These are phyloP conservation scores for Varanus komodoensis DNA, from an alignment of 2,113 vertebrate genomes.

Conservation along the genomic window DNA sequence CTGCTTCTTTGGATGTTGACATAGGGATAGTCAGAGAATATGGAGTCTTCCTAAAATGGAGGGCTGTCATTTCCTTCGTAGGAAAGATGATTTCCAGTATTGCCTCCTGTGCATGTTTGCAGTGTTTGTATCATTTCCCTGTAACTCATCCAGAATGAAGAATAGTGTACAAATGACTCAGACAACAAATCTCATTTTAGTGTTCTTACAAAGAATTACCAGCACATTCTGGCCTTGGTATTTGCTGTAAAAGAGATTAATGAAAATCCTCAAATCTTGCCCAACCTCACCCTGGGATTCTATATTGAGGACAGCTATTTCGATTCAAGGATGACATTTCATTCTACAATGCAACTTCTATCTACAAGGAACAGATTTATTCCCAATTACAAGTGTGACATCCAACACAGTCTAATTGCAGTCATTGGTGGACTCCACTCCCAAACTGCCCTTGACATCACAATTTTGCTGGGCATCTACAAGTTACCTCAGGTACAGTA, in stretches of 20 bases:
- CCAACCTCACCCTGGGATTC: neutral
- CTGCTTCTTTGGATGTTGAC: too few relatives aligned
- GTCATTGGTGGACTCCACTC: neutral
- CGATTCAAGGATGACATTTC: neutral
- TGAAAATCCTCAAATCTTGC: neutral
- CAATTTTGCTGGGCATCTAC: neutral
- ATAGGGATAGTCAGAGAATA: too few relatives aligned
- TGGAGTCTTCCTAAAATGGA: too few relatives aligned
- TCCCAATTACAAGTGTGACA: neutral
- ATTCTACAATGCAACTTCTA: neutral
- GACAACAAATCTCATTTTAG: neutral
- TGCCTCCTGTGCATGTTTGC: too few relatives aligned
- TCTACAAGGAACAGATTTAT: neutral
- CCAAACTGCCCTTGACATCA: neutral
- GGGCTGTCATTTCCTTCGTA: too few relatives aligned
- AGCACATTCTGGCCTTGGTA: neutral
- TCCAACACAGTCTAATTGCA: neutral
- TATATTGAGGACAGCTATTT: neutral
- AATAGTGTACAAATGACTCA: too few relatives aligned
- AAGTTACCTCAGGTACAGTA: neutral
- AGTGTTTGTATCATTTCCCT: too few relatives aligned
- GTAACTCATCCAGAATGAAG: too few relatives aligned
- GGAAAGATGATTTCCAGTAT: too few relatives aligned
- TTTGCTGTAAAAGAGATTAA: neutral
- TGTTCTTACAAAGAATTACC: neutral